phyloP scores from a whole-genome alignment of 1,140 invertebrate species.

The Zaprionus capensis region DNA sequence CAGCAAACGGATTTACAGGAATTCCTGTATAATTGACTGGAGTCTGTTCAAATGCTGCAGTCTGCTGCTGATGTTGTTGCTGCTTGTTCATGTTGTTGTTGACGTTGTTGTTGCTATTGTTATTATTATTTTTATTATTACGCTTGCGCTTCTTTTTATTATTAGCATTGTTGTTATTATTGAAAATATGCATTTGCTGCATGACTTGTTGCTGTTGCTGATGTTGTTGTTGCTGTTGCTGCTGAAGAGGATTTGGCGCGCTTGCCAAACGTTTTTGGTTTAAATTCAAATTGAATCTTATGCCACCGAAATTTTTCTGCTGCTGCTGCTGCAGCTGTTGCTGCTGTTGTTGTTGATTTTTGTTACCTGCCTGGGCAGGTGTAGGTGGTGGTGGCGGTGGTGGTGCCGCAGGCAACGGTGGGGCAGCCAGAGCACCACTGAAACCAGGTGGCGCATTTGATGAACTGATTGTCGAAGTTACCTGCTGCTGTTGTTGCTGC shows the following conservation, averaged over 20 bases:
- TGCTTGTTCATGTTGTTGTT: slow-evolving; percentile 45
- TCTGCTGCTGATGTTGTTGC: slow-evolving; percentile 49
- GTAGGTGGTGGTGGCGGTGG: slow-evolving; percentile 69
- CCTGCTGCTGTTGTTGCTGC: slow-evolving; percentile 68
- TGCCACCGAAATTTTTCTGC: slow-evolving; percentile 80
- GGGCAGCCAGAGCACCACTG: slow-evolving; percentile 71
- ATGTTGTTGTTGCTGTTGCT: slow-evolving; percentile 79
- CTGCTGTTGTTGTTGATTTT: slow-evolving; percentile 40
- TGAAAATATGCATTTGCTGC: slow-evolving; percentile 37
- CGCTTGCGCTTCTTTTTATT: slow-evolving; percentile 90
- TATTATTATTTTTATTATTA: slow-evolving; percentile 86
- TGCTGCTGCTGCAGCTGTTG: slow-evolving; percentile 40
- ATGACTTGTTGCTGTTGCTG: slow-evolving; percentile 58
- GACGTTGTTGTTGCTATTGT: slow-evolving; percentile 84
- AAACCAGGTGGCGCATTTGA: slow-evolving; percentile 81
- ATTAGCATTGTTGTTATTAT: slow-evolving; percentile 61
- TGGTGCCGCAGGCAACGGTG: slow-evolving; percentile 70
- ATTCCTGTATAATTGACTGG: slow-evolving; percentile 11
- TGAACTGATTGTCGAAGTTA: slow-evolving; percentile 68
- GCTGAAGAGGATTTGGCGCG: slow-evolving; percentile 73
- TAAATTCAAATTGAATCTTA: slow-evolving; percentile 84
- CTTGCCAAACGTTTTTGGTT: slow-evolving; percentile 75
- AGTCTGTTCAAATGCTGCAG: slow-evolving; percentile 47
- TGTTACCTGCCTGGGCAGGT: slow-evolving; percentile 39
- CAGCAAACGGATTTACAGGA: slow-evolving; percentile 33